These are phyloP conservation scores for Drosophila athabasca DNA, from an alignment of 1,140 invertebrate genomes.

Conservation along the genomic window DNA sequence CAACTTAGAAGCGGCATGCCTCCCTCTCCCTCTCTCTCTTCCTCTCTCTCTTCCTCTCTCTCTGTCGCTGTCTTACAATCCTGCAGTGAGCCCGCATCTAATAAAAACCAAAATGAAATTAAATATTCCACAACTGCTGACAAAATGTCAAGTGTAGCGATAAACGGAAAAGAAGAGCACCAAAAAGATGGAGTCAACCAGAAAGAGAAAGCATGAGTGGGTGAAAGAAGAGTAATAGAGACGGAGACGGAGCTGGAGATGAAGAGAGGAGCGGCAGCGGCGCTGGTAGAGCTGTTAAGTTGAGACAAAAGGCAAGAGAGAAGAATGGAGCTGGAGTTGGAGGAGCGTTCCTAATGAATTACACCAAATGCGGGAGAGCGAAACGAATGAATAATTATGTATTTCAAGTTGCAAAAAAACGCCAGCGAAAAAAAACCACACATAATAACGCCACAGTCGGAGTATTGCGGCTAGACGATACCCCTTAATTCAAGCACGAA, in stretches of 20 bases:
- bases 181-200: slow-evolving; percentile 3
- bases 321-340: slow-evolving; percentile 27
- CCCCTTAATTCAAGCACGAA: too few species aligned
- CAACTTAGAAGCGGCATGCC: slow-evolving; percentile 65
- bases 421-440: background rate
- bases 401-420: slow-evolving; percentile 22
- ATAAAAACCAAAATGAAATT: slow-evolving; percentile 81
- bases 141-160: slow-evolving; percentile 81
- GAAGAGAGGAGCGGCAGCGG: too few species aligned
- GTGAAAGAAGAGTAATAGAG: too few species aligned
- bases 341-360: slow-evolving; percentile 70
- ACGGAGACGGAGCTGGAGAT: too few species aligned
- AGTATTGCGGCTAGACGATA: too few species aligned
- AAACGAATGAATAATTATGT: slow-evolving; percentile 44
- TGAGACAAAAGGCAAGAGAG: slow-evolving; percentile 5
- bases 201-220: slow-evolving; percentile 1
- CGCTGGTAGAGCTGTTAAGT: background rate
- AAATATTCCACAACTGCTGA: slow-evolving; percentile 72
- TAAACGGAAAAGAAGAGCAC: slow-evolving; percentile 53
- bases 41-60: background rate
- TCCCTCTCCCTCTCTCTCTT: background rate
- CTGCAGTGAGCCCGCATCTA: slow-evolving; percentile 65
- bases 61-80: slow-evolving; percentile 8
- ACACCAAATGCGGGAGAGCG: slow-evolving; percentile 71
- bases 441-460: too few species aligned